Evolutionary conservation across 1,140 invertebrate genomes (phyloP).

Genomic region (Triops cancriformis): DNA sequence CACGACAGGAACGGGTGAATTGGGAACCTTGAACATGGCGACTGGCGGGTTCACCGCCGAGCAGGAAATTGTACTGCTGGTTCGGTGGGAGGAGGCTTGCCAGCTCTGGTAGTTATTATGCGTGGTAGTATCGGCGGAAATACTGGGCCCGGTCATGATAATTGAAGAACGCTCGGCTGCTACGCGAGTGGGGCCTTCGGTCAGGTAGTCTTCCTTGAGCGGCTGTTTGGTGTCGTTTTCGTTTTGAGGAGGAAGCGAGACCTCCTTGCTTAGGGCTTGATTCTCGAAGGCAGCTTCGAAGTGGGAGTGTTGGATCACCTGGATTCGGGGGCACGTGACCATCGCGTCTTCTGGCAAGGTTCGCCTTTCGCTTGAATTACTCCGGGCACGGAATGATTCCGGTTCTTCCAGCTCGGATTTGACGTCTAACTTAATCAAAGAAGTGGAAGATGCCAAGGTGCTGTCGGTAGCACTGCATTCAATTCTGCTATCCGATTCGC

Average conservation of each 20-base stretch:
- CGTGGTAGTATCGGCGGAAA: background rate
- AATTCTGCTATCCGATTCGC: background rate
- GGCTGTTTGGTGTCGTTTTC: background rate
- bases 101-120: background rate
- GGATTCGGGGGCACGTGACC: background rate
- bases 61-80: background rate
- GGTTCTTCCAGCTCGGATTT: background rate
- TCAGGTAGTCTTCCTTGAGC: background rate
- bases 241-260: background rate
- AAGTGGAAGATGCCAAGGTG: background rate
- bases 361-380: background rate
- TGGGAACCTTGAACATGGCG: background rate
- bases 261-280: background rate
- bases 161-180: background rate
- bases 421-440: background rate
- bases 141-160: background rate
- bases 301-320: background rate
- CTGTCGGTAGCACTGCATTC: background rate
- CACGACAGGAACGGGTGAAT: constrained; percentile 18
- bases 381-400: background rate
- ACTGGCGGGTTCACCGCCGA: background rate
- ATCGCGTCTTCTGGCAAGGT: background rate
- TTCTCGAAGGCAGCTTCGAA: background rate
- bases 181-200: background rate
- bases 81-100: background rate